Conservation (phyloP, 1,140 invertebrate genomes). For the Homalodisca vitripennis region DNA sequence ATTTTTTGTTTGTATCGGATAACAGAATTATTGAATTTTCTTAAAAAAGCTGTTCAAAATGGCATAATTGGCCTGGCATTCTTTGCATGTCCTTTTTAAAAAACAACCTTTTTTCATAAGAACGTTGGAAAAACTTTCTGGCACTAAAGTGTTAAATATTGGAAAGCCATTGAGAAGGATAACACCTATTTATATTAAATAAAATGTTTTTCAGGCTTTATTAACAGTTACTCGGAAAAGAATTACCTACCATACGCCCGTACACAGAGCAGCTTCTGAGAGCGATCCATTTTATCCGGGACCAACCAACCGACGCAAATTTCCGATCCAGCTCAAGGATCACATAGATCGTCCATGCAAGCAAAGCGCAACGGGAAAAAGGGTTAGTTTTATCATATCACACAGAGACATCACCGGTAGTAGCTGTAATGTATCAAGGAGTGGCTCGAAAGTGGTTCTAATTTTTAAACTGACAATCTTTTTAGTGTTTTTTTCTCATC, state of each 20-base stretch:
- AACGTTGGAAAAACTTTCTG: too few species aligned
- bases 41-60: too few species aligned
- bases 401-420: not conserved
- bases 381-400: too few species aligned
- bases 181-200: too few species aligned
- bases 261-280: conserved; percentile 98
- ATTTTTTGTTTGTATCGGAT: too few species aligned
- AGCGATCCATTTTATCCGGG: conserved; percentile 96
- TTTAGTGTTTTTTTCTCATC: not conserved
- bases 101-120: too few species aligned
- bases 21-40: too few species aligned
- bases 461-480: not conserved
- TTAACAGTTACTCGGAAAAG: conserved; percentile 89
- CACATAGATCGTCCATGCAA: conserved; percentile 98
- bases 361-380: conserved; percentile 91
- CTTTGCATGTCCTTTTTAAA: too few species aligned
- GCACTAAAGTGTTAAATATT: too few species aligned
- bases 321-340: conserved; percentile 97
- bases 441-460: too few species aligned
- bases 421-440: conserved; percentile 5
- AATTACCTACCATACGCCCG: conserved; percentile 97
- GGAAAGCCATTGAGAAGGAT: too few species aligned
- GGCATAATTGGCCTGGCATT: too few species aligned
- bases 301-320: conserved; percentile 98
- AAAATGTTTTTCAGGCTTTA: conserved; percentile 58